Evolutionary conservation across 2,113 vertebrate species (phyloP).

Genomic region (Spilogale gracilis): DNA sequence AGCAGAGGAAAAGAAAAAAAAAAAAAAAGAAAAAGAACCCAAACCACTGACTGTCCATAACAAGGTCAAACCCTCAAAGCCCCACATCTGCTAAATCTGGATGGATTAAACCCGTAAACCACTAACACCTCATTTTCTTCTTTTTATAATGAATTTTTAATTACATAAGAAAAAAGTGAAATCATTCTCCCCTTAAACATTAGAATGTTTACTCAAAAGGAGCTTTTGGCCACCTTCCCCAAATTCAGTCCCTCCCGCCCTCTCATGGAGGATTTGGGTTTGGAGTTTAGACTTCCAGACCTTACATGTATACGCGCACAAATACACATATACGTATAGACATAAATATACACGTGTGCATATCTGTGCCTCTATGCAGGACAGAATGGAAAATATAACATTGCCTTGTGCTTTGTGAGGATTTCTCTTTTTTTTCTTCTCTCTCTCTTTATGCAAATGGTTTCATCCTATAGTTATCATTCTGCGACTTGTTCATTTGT

Average conservation of each 20-base stretch:
- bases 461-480: slow-evolving; percentile 1
- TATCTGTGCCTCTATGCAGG: not conserved
- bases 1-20: not conserved
- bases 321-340: not conserved
- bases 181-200: slow-evolving; percentile 39
- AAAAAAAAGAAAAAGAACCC: not conserved
- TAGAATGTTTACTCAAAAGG: not conserved
- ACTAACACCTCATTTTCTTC: slow-evolving; percentile 63
- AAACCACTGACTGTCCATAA: slow-evolving; percentile 59
- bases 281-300: not conserved
- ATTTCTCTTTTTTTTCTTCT: not conserved
- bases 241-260: not conserved
- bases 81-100: slow-evolving; percentile 16
- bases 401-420: not conserved
- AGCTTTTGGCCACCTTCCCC: not conserved
- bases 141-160: slow-evolving; percentile 60
- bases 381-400: not conserved
- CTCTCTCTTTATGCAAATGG: not conserved
- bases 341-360: not conserved
- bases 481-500: not conserved
- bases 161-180: slow-evolving; percentile 34
- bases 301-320: not conserved
- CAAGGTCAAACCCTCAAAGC: not conserved
- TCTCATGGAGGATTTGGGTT: too few relatives aligned
- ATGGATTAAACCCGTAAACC: slow-evolving; percentile 23